Percentiles rank a stretch among this genome's conserved stretches.
phyloP scores from a whole-genome alignment of 2,888 invertebrate species.

The Habrosyne pyritoides region DNA sequence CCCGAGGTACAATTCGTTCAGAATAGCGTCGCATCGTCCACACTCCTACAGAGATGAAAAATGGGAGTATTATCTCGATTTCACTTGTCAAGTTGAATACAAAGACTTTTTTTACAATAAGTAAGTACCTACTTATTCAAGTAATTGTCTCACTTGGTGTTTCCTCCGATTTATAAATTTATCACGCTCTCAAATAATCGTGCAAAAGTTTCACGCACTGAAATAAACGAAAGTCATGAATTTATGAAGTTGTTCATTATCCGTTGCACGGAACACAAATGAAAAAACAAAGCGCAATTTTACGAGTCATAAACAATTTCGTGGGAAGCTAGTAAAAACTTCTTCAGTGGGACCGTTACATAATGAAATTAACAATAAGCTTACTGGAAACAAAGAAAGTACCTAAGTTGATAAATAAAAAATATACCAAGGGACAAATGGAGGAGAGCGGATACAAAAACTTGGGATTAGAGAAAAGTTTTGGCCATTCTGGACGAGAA shows the following conservation, averaged over 20 bases:
- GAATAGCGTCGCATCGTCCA: conserved; percentile 71
- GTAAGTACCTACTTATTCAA: not conserved
- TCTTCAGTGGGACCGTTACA: conserved; percentile 48
- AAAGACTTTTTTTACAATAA: conserved; percentile 14
- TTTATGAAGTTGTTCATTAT: conserved; percentile 33
- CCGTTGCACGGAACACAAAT: conserved; percentile 21
- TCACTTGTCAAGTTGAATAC: conserved; percentile 64
- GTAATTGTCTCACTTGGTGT: not conserved
- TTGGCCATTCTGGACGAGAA: conserved; percentile 39
- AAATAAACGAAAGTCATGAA: conserved; percentile 13
- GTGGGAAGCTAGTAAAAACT: conserved; percentile 49
- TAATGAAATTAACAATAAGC: conserved; percentile 63
- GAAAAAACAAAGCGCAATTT: conserved; percentile 39
- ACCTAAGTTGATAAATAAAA: conserved; percentile 61
- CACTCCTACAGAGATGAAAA: conserved; percentile 71
- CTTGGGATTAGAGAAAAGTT: conserved; percentile 40
- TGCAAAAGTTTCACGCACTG: conserved; percentile 9
- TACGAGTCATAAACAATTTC: conserved; percentile 52
- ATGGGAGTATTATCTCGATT: conserved; percentile 75
- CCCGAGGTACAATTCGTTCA: conserved; percentile 76
- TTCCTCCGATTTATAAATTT: not conserved
- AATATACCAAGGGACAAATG: conserved; percentile 61
- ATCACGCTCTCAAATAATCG: not conserved
- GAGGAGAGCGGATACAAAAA: conserved; percentile 39
- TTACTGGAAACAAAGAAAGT: conserved; percentile 54